Percentiles rank a stretch among this genome's conserved stretches.
Evolutionary conservation across 2,113 vertebrate genomes (phyloP).

Genomic region (Aix galericulata): DNA sequence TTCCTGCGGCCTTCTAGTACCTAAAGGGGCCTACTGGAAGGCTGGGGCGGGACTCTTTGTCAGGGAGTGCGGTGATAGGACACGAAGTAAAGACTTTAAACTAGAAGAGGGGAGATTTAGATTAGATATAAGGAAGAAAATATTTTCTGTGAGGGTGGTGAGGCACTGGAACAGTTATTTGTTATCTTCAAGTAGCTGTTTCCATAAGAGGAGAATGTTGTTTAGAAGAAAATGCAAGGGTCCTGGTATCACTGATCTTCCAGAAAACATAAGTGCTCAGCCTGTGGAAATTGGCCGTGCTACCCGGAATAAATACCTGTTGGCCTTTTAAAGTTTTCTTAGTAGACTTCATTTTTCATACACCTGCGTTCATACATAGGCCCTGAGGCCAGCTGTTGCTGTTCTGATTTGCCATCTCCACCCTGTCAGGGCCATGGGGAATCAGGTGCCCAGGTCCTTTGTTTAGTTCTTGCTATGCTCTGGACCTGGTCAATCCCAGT

Average conservation of each 20-base stretch:
- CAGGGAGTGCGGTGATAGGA: no score
- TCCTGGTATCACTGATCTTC: background rate
- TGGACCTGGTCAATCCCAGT: background rate
- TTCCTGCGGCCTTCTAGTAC: no score
- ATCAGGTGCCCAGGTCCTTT: background rate
- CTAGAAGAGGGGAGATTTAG: no score
- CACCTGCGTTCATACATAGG: background rate
- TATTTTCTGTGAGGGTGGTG: no score
- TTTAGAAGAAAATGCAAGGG: background rate
- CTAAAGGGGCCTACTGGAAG: no score
- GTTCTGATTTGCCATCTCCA: background rate
- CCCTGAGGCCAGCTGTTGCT: background rate
- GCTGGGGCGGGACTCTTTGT: no score
- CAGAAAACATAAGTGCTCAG: background rate
- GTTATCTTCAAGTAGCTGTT: background rate
- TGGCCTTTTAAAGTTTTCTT: background rate
- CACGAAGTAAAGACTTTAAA: no score
- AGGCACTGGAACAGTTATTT: background rate
- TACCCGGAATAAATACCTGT: background rate
- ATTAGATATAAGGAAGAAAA: no score
- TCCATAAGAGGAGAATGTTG: background rate
- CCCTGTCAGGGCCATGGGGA: background rate
- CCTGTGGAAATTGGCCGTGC: background rate
- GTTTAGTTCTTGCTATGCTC: background rate
- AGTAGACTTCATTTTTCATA: background rate